These are phyloP conservation scores for Stercorarius parasiticus DNA, from an alignment of 2,113 vertebrate genomes.

Conservation along the genomic window DNA sequence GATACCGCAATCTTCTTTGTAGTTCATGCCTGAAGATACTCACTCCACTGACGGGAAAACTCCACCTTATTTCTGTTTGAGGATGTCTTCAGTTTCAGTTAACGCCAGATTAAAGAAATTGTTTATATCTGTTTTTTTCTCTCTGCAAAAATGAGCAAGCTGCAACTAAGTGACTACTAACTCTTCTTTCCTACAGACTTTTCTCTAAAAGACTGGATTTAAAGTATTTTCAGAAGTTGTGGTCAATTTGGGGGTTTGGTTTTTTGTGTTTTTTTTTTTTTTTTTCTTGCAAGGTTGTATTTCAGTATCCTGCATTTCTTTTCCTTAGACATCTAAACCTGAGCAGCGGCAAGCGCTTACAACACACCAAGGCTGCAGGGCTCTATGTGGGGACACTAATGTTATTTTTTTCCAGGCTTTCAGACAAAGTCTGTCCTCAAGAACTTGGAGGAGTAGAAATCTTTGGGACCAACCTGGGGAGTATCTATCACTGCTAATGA, in stretches of 20 bases:
- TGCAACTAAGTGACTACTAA: background rate
- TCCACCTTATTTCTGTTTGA: background rate
- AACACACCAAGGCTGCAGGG: background rate
- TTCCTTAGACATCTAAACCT: background rate
- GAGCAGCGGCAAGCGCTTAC: background rate
- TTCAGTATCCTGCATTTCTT: background rate
- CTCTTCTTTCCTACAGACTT: background rate
- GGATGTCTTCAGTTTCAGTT: background rate
- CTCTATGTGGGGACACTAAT: background rate
- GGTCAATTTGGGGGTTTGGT: background rate
- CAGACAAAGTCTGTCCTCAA: background rate
- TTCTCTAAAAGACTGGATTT: background rate
- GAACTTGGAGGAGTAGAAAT: background rate
- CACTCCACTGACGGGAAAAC: background rate
- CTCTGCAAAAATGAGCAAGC: background rate
- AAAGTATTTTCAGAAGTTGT: background rate
- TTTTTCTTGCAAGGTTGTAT: background rate
- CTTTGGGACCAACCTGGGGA: background rate
- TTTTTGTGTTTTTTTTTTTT: background rate
- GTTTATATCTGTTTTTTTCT: background rate
- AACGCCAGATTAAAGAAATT: background rate
- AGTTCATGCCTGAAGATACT: background rate
- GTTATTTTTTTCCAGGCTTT: background rate
- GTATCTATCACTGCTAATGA: background rate
- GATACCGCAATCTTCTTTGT: accelerated